These are phyloP conservation scores for Cossypha heuglini DNA, from an alignment of 2,797 vertebrate species.

Conservation along the genomic window DNA sequence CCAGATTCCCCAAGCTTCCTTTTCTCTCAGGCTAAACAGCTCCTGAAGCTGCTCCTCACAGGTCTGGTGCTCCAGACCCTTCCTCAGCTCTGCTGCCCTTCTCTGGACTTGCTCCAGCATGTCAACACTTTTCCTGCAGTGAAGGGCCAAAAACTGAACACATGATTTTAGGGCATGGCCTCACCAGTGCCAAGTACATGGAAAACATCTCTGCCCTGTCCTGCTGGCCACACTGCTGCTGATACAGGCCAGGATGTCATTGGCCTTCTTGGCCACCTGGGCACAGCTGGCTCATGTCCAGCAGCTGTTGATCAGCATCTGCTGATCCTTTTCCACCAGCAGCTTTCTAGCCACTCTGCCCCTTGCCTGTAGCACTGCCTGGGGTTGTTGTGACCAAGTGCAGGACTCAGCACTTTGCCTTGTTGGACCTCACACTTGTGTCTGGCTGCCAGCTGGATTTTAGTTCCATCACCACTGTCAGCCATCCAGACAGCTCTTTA, in stretches of 20 bases:
- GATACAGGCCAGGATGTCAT: not conserved
- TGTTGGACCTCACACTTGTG: no score
- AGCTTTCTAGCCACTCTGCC: not conserved
- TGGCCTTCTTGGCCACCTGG: not conserved
- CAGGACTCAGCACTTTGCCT: not conserved
- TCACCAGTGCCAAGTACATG: accelerated
- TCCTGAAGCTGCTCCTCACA: not conserved
- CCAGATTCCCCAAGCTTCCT: not conserved
- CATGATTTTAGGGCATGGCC: not conserved
- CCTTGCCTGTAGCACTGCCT: accelerated
- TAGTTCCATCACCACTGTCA: not conserved
- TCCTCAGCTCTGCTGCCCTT: not conserved
- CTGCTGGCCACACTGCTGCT: not conserved
- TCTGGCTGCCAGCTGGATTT: not conserved
- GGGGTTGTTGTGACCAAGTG: not conserved
- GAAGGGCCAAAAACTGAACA: not conserved
- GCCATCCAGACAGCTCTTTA: not conserved
- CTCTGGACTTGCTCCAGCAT: not conserved
- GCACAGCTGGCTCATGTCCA: not conserved
- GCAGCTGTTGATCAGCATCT: accelerated
- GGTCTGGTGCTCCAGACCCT: not conserved
- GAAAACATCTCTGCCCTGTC: not conserved
- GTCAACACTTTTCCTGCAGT: not conserved
- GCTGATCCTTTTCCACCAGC: not conserved
- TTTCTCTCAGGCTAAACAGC: not conserved